These are phyloP conservation scores for Alloscopus bannaensis DNA, from an alignment of 2,888 invertebrate genomes.

Conservation along the genomic window DNA sequence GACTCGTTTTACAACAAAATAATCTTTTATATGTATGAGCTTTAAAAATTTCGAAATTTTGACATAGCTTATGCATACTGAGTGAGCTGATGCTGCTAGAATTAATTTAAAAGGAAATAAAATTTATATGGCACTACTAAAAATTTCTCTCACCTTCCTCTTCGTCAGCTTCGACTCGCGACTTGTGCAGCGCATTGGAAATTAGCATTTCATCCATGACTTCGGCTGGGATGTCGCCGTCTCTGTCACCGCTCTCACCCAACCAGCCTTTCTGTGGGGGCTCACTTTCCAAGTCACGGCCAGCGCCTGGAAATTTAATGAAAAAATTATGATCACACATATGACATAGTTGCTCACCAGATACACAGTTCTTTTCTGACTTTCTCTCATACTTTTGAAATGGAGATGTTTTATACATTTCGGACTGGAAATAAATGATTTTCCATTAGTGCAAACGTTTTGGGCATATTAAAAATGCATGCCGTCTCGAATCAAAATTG, in stretches of 20 bases:
- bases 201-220: conserved; percentile 70
- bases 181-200: conserved; percentile 67
- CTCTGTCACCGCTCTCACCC: conserved; percentile 42
- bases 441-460: conserved; percentile 25
- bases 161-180: conserved; percentile 63
- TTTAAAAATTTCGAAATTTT: no score
- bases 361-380: no score
- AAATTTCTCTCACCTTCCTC: conserved; percentile 61
- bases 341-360: conserved; percentile 2
- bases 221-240: conserved; percentile 66
- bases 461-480: conserved; percentile 5
- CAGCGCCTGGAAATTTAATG: conserved; percentile 44
- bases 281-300: conserved; percentile 49
- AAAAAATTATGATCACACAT: conserved; percentile 9
- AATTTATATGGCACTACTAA: not conserved
- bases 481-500: not conserved
- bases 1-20: no score
- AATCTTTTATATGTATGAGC: no score
- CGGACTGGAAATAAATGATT: conserved; percentile 18
- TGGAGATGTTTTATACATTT: not conserved
- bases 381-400: no score
- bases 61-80: no score
- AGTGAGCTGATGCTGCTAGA: no score
- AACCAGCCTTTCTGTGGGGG: conserved; percentile 46
- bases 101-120: no score